Conservation (phyloP, 2,113 vertebrate genomes). For the Gallinago jamesoni region DNA sequence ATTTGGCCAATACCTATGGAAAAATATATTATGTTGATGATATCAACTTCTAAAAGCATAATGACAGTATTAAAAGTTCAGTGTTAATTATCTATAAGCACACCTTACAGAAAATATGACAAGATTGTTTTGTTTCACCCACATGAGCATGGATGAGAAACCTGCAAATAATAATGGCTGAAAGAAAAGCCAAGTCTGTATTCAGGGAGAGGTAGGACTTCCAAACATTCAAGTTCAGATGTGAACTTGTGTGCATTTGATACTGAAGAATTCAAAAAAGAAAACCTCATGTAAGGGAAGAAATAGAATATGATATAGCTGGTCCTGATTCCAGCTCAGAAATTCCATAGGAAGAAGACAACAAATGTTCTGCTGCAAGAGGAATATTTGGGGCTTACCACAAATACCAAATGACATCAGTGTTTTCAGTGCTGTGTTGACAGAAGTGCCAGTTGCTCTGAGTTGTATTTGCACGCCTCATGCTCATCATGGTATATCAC, state of each 20-base stretch:
- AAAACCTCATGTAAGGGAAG: not conserved
- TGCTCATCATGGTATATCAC: not conserved
- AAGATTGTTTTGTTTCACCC: not conserved
- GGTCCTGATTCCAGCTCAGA: not conserved
- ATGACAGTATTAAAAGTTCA: not conserved
- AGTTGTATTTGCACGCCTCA: not conserved
- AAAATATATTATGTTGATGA: not conserved
- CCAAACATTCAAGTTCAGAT: not conserved
- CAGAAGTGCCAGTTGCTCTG: slow-evolving; percentile 34
- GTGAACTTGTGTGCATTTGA: not conserved
- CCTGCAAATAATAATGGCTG: not conserved
- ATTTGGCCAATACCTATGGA: not conserved
- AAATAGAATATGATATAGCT: not conserved
- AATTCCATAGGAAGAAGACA: slow-evolving; percentile 29
- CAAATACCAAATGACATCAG: slow-evolving; percentile 34
- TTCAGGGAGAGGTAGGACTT: not conserved
- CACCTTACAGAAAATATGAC: not conserved
- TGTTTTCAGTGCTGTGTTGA: not conserved
- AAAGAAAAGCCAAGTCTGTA: not conserved
- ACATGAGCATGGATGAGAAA: not conserved
- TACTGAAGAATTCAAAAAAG: not conserved
- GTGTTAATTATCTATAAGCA: not conserved
- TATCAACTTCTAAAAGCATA: not conserved
- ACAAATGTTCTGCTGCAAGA: slow-evolving; percentile 30
- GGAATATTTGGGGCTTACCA: slow-evolving; percentile 32